Base-by-base conservation (phyloP, 2,797 vertebrate species). In the Ara ararauna region DNA sequence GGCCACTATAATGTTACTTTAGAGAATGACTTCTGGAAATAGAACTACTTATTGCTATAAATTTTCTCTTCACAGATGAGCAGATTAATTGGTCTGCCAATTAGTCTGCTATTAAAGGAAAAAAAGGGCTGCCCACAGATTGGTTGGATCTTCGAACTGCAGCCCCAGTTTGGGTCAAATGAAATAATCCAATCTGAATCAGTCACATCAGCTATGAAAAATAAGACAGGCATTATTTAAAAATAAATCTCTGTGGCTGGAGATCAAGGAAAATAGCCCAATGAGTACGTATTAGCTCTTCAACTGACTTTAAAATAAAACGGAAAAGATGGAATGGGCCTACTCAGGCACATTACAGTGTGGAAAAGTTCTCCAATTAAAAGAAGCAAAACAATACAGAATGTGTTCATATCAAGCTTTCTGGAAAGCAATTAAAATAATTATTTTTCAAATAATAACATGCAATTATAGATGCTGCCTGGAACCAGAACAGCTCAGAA, bases 51-150 rank as follows among this genome's bases (percentile, higher is more conserved):
- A 97, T 97, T 95, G 97, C 97, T 96, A 97, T 97, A 97, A 97
- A 98, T 98, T 97, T 97, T 97, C 97, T 97, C 95, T 98, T 98
- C 98, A 98, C 97, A 98, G 98, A 98, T 97, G 98, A 98, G 93
- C 97, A 98, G 98, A 98, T 98, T 98, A 98, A 98, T 98, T 98
- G 98, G 93, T 95, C 90, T 97, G 98, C 97, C 97, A 98, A 98
- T 98, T 98, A 98, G 97, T 94, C 94, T 91, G 97, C 96, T 97
- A 98, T 98, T 98, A 98, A 97, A 97, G 95, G 87, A 91, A 97
- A 97, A 97, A 94, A 96, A 97, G 66, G 86, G 87, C 92, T 96
- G 89, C 53, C 92, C 88, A 86, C 70, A 93, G 85, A 97, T 93
- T 95, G 68, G 77, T 42, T 95, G 93, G 83, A 85, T 93, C 85